These are phyloP conservation scores for Bombus cullumanus DNA, from an alignment of 1,140 invertebrate species.

Conservation along the genomic window DNA sequence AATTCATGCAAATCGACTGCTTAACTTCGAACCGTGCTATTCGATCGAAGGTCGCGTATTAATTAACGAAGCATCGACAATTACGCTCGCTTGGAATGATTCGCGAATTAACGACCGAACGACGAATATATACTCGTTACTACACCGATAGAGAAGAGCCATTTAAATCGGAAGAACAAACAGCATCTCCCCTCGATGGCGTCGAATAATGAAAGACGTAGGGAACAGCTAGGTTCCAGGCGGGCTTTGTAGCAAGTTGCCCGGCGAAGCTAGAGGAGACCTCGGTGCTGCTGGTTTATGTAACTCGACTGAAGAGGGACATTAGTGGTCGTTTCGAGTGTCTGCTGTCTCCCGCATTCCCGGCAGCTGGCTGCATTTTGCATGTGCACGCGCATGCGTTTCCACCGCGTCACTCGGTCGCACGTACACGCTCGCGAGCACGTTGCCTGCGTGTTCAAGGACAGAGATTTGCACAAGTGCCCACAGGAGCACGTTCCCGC, in stretches of 20 bases:
- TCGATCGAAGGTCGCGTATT: conserved; percentile 16
- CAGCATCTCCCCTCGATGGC: background rate
- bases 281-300: conserved; percentile 60
- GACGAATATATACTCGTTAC: too few species aligned
- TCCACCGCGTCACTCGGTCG: conserved; percentile 10
- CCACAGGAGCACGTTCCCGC: background rate
- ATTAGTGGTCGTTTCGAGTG: conserved; percentile 67
- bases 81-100: background rate
- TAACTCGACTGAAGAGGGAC: conserved; percentile 61
- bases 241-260: background rate
- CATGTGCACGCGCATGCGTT: background rate
- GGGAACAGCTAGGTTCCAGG: conserved; percentile 5
- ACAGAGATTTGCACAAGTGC: conserved; percentile 54
- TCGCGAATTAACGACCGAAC: background rate
- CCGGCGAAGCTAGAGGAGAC: background rate
- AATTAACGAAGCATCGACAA: conserved; percentile 6
- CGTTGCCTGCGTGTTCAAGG: conserved; percentile 54
- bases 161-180: conserved; percentile 32
- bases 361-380: conserved; percentile 65
- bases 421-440: background rate
- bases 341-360: conserved; percentile 71
- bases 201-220: conserved; percentile 16
- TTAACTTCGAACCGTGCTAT: background rate
- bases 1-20: background rate
- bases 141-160: background rate